Evolutionary conservation across 2,888 invertebrate species (phyloP), one percentile per base, ranked within the genome.

Genomic region (Matsumyia berberina): DNA sequence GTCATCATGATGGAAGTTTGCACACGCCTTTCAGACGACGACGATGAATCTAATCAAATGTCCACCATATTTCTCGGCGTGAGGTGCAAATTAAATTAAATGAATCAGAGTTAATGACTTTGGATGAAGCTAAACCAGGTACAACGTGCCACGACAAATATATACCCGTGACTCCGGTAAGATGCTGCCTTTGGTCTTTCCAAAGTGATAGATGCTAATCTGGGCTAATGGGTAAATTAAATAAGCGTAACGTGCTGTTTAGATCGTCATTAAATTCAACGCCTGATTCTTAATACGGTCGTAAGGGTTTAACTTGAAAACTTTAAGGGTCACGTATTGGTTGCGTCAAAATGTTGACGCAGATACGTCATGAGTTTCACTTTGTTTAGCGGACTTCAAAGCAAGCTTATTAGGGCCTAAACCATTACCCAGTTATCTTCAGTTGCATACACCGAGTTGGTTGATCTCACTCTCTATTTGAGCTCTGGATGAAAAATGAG

Each of bases 241-340:
- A 73, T 73, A 73, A 73, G 62, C 62, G 62, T 46, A 46, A 46
- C 46, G 46, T 46, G 46, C 46, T 19, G 46, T 46, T 46, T 46
- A 46, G 46, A 46, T 19, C 46, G 17, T 46, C 46, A 19, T 46
- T 19, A 46, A 46, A 11, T 19, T 19, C 24, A 4, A 11, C 19
- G n/a, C 3, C n/a, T 49, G 24, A 49, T 24, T 49, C 49, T 24
- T 49, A 19, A 29, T 49, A 11, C 24, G 6, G 9, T n/a, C 19
- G 46, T 49, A 29, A 46, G 46, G 9, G 49, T 29, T 29, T 49
- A n/a, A n/a, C n/a, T 24, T 24, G 24, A 24, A 24, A 24, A 24
- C 24, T 24, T 24, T 24, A 24, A 24, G 24, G 24, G 24, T 24
- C 24, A 24, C 2, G 24, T 24, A 24, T 24, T 24, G 24, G 24